These are phyloP conservation scores for Amphiprion percula DNA, from an alignment of 2,113 vertebrate species.

Conservation along the genomic window DNA sequence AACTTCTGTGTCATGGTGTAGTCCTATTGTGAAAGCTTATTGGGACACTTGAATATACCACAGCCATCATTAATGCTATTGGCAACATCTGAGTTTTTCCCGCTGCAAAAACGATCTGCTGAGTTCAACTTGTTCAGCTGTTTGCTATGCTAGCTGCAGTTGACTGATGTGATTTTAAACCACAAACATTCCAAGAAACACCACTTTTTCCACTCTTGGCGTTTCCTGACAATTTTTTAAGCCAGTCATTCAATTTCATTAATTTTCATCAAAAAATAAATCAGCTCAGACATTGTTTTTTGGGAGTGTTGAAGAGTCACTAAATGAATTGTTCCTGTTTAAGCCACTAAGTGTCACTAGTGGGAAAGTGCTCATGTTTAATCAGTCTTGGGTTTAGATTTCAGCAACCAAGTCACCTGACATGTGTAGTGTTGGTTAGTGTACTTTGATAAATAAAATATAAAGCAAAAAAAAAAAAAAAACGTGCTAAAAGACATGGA, in stretches of 20 bases:
- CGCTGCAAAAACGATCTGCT: not conserved
- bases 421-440: not conserved
- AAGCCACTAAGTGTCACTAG: conserved; percentile 67
- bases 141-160: not conserved
- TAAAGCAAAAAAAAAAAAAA: not conserved
- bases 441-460: not conserved
- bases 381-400: conserved; percentile 18
- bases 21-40: not conserved
- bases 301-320: not conserved
- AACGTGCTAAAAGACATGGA: not conserved
- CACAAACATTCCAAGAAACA: no score
- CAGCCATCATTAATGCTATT: not conserved
- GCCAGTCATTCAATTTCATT: no score
- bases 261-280: no score
- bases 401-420: not conserved
- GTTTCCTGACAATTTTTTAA: no score
- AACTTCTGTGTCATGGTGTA: not conserved
- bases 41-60: not conserved
- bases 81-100: not conserved
- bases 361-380: conserved; percentile 26
- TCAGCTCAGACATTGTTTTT: conserved; percentile 7
- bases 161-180: no score
- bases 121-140: not conserved
- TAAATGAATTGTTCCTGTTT: conserved; percentile 23
- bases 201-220: no score